Conservation (phyloP, 2,797 vertebrate genomes). For the Coregonus ussuriensis region DNA sequence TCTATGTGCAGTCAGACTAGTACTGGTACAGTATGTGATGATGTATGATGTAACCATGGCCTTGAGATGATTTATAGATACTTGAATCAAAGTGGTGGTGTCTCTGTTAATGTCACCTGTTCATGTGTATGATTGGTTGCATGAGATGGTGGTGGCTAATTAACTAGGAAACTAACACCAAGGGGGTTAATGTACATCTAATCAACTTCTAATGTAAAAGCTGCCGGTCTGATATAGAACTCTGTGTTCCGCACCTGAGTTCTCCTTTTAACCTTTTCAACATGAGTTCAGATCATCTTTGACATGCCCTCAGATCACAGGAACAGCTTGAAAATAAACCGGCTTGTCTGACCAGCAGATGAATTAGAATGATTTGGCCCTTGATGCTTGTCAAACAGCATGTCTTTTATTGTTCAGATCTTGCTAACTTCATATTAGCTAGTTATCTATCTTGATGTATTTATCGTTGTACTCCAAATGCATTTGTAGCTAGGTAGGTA, state of each 20-base stretch:
- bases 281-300: constrained; percentile 9
- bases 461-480: too few species aligned
- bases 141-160: not conserved
- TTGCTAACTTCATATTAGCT: too few species aligned
- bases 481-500: too few species aligned
- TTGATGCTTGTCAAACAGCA: constrained; percentile 23
- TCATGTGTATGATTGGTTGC: not conserved
- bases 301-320: constrained; percentile 15
- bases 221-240: not conserved
- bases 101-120: not conserved
- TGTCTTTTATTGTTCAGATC: not conserved
- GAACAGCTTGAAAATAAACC: constrained; percentile 15
- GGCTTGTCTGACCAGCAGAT: constrained; percentile 10
- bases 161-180: not conserved
- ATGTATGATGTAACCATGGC: constrained; percentile 10
- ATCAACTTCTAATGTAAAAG: not conserved
- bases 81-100: not conserved
- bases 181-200: not conserved
- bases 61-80: not conserved
- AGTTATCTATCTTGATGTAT: too few species aligned
- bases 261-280: constrained; percentile 1
- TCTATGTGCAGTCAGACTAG: not conserved
- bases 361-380: constrained; percentile 5
- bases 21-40: not conserved
- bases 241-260: not conserved